phyloP scores from a whole-genome alignment of 2,113 vertebrate species.

The Phocoena sinus region DNA sequence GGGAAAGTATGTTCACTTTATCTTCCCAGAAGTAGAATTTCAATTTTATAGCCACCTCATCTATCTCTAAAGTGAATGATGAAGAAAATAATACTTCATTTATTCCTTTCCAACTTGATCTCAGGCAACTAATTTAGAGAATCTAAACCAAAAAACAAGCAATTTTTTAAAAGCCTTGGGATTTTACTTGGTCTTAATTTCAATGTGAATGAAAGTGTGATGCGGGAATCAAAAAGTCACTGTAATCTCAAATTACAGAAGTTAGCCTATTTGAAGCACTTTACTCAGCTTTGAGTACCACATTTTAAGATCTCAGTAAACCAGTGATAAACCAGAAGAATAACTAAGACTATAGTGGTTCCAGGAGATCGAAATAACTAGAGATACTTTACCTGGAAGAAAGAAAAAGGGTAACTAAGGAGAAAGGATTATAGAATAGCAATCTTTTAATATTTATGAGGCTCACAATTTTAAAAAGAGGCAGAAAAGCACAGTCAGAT shows the following conservation, averaged over 20 bases:
- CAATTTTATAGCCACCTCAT: background rate
- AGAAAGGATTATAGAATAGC: too few relatives aligned
- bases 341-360: too few relatives aligned
- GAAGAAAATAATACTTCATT: background rate
- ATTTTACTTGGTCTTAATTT: background rate
- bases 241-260: background rate
- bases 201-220: background rate
- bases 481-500: too few relatives aligned
- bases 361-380: too few relatives aligned
- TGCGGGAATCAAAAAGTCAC: background rate
- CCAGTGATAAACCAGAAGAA: too few relatives aligned
- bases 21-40: background rate
- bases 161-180: background rate
- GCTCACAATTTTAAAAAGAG: too few relatives aligned
- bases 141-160: background rate
- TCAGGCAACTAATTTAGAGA: background rate
- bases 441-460: too few relatives aligned
- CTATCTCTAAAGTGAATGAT: background rate
- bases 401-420: too few relatives aligned
- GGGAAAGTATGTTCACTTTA: background rate
- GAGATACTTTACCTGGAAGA: too few relatives aligned
- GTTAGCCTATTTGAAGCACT: background rate
- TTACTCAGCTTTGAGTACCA: background rate
- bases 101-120: background rate
- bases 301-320: too few relatives aligned